Evolutionary conservation across 2,888 invertebrate species (phyloP).

Genomic region (Eugnorisma glareosa): DNA sequence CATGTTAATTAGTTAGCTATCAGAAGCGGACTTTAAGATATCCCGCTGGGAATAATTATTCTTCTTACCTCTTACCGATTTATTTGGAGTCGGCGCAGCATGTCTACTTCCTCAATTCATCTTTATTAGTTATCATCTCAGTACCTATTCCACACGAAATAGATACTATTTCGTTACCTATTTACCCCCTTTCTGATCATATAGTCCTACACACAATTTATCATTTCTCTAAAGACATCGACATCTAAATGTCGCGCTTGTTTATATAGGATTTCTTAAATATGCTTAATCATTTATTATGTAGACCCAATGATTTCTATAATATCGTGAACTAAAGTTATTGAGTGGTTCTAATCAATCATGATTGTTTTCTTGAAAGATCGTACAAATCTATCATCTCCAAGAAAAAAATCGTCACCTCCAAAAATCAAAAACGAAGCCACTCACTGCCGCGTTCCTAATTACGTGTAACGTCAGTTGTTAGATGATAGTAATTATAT

Average conservation of each 20-base stretch:
- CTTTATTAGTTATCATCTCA: neutral
- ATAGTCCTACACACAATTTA: neutral
- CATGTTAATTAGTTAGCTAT: neutral
- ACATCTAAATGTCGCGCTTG: neutral
- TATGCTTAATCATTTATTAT: neutral
- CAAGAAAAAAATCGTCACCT: neutral
- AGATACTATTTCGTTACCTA: neutral
- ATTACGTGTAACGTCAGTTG: slow-evolving; percentile 51
- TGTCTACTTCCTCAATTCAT: neutral
- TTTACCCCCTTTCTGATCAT: neutral
- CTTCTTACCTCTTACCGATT: neutral
- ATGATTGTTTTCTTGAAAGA: neutral
- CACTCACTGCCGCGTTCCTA: slow-evolving; percentile 43
- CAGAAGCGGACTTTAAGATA: neutral
- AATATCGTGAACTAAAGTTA: neutral
- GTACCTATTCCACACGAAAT: neutral
- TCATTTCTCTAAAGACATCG: too few species aligned
- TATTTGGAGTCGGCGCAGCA: neutral
- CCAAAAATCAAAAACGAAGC: slow-evolving; percentile 28
- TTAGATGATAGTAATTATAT: slow-evolving; percentile 60
- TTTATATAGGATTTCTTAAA: neutral
- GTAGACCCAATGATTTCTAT: neutral
- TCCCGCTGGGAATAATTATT: neutral
- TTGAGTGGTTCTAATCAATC: neutral
- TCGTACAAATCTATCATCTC: neutral